Percentiles rank a stretch among this genome's conserved stretches.
These are phyloP conservation scores for Gila robusta DNA, from an alignment of 2,797 vertebrate species.

Conservation along the genomic window DNA sequence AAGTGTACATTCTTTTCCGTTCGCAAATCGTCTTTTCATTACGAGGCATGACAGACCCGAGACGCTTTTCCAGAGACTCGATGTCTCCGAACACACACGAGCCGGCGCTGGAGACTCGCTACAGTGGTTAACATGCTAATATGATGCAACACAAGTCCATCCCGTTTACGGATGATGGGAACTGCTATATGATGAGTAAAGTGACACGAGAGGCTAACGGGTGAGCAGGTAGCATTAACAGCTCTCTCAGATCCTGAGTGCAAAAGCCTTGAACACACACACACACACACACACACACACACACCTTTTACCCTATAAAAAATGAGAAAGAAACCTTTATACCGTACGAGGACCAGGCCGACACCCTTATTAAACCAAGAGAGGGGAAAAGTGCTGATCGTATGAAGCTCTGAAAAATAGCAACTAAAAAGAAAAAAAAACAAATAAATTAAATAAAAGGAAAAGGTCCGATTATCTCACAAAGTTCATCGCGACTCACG, in stretches of 20 bases:
- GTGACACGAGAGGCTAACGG: slow-evolving; percentile 51
- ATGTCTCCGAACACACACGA: too few species aligned
- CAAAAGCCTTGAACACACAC: slow-evolving; percentile 42
- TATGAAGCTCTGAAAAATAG: not conserved
- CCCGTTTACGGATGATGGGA: slow-evolving; percentile 15
- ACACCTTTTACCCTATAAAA: slow-evolving; percentile 44
- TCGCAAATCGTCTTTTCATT: slow-evolving; percentile 58
- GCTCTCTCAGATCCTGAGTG: slow-evolving; percentile 51
- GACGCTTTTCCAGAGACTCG: too few species aligned
- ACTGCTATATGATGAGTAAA: slow-evolving; percentile 38
- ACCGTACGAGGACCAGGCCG: slow-evolving; percentile 41
- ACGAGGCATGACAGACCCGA: slow-evolving; percentile 45
- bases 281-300: slow-evolving; percentile 9
- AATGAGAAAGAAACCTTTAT: slow-evolving; percentile 38
- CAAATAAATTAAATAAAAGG: slow-evolving; percentile 78
- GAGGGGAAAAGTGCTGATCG: slow-evolving; percentile 46
- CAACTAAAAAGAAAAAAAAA: slow-evolving; percentile 67
- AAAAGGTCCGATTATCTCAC: slow-evolving; percentile 78
- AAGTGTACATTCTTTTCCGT: slow-evolving; percentile 61
- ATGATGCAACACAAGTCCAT: slow-evolving; percentile 31
- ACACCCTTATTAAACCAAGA: slow-evolving; percentile 52
- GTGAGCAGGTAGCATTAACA: slow-evolving; percentile 46
- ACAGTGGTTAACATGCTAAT: slow-evolving; percentile 47
- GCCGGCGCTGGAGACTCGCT: slow-evolving; percentile 35
- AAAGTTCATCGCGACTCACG: slow-evolving; percentile 58